Evolutionary conservation across 2,113 vertebrate species (phyloP).

Genomic region (Apaloderma vittatum): DNA sequence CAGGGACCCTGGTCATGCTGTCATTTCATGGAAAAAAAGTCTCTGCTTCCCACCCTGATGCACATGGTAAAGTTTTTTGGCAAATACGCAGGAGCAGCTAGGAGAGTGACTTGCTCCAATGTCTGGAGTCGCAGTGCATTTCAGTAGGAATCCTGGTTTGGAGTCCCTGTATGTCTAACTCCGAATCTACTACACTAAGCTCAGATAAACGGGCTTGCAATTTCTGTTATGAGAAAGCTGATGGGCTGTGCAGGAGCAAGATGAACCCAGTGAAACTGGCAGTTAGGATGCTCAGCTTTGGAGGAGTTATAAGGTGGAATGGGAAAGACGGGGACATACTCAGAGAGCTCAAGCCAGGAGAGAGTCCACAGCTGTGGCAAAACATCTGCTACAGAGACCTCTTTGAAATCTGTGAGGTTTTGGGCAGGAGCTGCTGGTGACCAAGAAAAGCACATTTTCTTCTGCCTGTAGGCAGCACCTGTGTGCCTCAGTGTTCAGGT

Average conservation of each 20-base stretch:
- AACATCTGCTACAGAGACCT: background rate
- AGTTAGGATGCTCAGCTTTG: background rate
- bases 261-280: background rate
- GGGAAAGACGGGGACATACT: fast-evolving
- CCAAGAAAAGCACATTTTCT: background rate
- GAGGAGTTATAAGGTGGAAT: background rate
- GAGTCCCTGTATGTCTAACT: background rate
- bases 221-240: background rate
- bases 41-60: background rate
- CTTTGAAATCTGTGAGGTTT: background rate
- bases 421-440: background rate
- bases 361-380: background rate
- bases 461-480: background rate
- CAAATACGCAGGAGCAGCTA: background rate
- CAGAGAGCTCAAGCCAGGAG: background rate
- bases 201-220: background rate
- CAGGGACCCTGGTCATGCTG: background rate
- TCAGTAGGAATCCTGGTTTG: background rate
- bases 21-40: background rate
- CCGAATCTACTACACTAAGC: background rate
- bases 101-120: background rate
- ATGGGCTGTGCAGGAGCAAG: background rate
- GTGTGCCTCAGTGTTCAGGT: background rate
- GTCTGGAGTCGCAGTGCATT: background rate
- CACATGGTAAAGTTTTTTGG: background rate